These are phyloP conservation scores for Epistrophe grossulariae DNA, from an alignment of 2,888 invertebrate species.

Conservation along the genomic window DNA sequence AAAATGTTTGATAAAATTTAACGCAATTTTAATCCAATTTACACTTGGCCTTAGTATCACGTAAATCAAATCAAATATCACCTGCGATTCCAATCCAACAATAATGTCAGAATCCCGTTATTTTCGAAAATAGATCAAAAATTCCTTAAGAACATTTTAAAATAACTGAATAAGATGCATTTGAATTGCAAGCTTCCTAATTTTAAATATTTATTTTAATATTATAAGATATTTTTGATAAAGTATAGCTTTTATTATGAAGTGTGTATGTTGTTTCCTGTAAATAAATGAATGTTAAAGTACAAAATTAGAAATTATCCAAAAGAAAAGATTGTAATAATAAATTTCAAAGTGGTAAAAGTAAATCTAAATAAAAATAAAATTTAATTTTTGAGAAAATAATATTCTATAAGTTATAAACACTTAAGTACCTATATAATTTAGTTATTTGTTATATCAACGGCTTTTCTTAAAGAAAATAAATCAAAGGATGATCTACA, in stretches of 20 bases:
- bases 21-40: too few species aligned
- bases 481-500: background rate
- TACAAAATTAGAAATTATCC: background rate
- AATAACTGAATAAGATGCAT: background rate
- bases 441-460: background rate
- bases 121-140: too few species aligned
- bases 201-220: background rate
- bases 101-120: too few species aligned
- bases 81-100: too few species aligned
- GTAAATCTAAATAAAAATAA: background rate
- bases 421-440: conserved; percentile 5
- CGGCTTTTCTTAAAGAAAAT: background rate
- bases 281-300: conserved; percentile 9
- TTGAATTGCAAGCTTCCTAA: background rate
- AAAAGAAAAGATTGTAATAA: background rate
- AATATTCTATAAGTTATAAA: background rate
- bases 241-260: background rate
- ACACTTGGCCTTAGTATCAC: too few species aligned
- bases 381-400: background rate
- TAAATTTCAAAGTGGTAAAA: background rate
- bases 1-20: too few species aligned
- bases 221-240: background rate
- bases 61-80: too few species aligned
- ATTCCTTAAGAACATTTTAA: background rate
- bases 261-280: background rate